These are phyloP conservation scores for Drosophila demipolita DNA, from an alignment of 2,888 invertebrate genomes.

Conservation along the genomic window DNA sequence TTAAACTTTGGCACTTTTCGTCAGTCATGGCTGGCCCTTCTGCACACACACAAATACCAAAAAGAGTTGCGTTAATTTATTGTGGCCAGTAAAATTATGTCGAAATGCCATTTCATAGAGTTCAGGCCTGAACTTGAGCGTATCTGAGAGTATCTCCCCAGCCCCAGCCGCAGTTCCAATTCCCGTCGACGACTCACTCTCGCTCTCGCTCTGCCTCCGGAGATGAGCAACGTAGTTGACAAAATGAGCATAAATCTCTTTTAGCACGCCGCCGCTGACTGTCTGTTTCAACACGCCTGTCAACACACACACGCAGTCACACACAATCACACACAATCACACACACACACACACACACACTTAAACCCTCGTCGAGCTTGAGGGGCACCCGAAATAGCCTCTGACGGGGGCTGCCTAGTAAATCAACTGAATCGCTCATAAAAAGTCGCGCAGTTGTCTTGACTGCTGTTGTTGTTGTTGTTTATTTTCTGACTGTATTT, in stretches of 20 bases:
- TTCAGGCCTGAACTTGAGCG: constrained; percentile 21
- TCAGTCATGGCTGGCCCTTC: constrained; percentile 35
- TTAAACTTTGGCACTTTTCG: constrained; percentile 77
- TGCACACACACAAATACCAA: constrained; percentile 24
- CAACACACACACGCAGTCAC: constrained; percentile 68
- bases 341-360: constrained; percentile 16
- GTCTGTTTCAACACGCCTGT: constrained; percentile 80
- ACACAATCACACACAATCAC: constrained; percentile 17
- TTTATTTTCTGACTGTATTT: constrained; percentile 42
- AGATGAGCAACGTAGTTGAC: constrained; percentile 64
- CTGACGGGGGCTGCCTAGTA: constrained; percentile 73
- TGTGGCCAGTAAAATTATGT: constrained; percentile 65
- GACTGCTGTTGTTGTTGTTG: constrained; percentile 38
- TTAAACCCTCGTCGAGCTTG: constrained; percentile 10
- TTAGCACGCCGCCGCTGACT: constrained; percentile 77
- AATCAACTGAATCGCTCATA: constrained; percentile 79
- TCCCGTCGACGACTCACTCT: constrained; percentile 2
- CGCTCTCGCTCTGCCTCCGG: background rate
- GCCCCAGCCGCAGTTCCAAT: background rate
- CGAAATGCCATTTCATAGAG: constrained; percentile 66
- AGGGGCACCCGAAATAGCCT: constrained; percentile 53
- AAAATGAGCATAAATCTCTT: constrained; percentile 80
- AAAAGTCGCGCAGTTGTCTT: constrained; percentile 69
- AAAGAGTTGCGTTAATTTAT: constrained; percentile 59
- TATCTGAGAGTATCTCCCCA: background rate